These are phyloP conservation scores for Drosophila borealis DNA, from an alignment of 2,888 invertebrate species.

Conservation along the genomic window DNA sequence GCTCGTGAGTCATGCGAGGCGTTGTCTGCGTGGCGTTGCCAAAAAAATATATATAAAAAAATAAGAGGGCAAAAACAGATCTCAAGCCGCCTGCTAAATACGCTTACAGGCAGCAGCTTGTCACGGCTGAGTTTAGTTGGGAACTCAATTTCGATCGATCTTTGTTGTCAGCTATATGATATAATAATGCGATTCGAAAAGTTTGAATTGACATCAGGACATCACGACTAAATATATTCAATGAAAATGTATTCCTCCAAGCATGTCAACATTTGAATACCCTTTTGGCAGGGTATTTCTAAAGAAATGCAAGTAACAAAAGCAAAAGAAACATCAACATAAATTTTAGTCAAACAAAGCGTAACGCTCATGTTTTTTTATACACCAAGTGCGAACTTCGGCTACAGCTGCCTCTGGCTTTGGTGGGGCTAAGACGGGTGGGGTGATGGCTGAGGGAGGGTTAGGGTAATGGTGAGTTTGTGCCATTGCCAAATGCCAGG, in stretches of 20 bases:
- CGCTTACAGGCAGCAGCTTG: background rate
- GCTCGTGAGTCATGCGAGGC: slow-evolving; percentile 61
- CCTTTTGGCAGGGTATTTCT: background rate
- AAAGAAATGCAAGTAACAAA: slow-evolving; percentile 29
- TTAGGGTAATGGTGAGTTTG: slow-evolving; percentile 70
- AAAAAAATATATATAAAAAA: slow-evolving; percentile 33
- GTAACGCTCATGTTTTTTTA: slow-evolving; percentile 60
- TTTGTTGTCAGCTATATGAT: too few species aligned
- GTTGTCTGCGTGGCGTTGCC: slow-evolving; percentile 55
- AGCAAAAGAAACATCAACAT: slow-evolving; percentile 71
- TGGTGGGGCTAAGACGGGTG: background rate
- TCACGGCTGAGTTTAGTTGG: too few species aligned
- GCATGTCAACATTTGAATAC: background rate
- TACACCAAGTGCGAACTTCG: slow-evolving; percentile 34
- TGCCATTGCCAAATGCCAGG: slow-evolving; percentile 68
- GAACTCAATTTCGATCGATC: too few species aligned
- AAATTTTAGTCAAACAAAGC: slow-evolving; percentile 80
- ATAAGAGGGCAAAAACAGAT: background rate
- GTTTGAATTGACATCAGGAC: too few species aligned
- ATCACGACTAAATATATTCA: too few species aligned
- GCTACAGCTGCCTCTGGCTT: background rate
- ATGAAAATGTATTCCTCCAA: too few species aligned
- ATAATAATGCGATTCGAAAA: too few species aligned
- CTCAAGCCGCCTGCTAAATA: background rate
- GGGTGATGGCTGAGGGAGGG: slow-evolving; percentile 3